These are phyloP conservation scores for Zygaena filipendulae DNA, from an alignment of 2,888 invertebrate species.

Conservation along the genomic window DNA sequence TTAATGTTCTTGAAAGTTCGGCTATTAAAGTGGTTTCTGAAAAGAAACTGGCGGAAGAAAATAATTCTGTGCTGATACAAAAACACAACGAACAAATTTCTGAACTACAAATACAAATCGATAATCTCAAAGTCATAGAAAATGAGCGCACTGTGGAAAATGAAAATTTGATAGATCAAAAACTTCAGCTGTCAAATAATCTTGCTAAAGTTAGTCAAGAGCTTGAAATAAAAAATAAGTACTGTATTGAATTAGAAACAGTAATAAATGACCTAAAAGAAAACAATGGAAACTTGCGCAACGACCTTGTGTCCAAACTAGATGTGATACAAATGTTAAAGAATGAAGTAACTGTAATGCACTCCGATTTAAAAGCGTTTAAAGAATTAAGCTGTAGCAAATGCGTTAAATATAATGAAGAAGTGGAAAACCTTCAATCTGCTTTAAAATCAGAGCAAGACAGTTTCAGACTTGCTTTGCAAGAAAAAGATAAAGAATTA, in stretches of 20 bases:
- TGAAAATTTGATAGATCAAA: conserved; percentile 7
- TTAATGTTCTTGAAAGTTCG: conserved; percentile 18
- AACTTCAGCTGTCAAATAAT: conserved; percentile 12
- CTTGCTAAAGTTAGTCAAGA: conserved; percentile 13
- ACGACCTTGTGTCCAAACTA: conserved; percentile 16
- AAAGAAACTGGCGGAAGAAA: conserved; percentile 20
- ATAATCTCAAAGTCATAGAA: conserved; percentile 10
- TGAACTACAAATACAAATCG: conserved; percentile 16
- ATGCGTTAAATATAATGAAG: conserved; percentile 11
- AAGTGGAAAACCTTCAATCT: conserved; percentile 17
- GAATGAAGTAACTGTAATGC: conserved; percentile 14
- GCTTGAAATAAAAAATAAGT: conserved; percentile 11
- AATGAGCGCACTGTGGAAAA: conserved; percentile 11
- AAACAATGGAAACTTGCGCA: conserved; percentile 14
- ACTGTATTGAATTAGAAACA: conserved; percentile 13
- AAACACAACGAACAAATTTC: conserved; percentile 18
- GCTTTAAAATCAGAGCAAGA: conserved; percentile 12
- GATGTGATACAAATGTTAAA: conserved; percentile 16
- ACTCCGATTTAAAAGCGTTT: conserved; percentile 9
- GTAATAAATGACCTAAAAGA: conserved; percentile 16
- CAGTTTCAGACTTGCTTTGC: conserved; percentile 8
- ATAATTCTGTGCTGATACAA: conserved; percentile 9
- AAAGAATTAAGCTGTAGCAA: conserved; percentile 5
- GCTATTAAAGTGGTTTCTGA: conserved; percentile 22
- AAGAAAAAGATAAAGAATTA: conserved; percentile 17